Percentiles rank a stretch among this genome's conserved stretches.
Evolutionary conservation across 2,113 vertebrate genomes (phyloP).

Genomic region (Sterrhoptilus dennistouni): DNA sequence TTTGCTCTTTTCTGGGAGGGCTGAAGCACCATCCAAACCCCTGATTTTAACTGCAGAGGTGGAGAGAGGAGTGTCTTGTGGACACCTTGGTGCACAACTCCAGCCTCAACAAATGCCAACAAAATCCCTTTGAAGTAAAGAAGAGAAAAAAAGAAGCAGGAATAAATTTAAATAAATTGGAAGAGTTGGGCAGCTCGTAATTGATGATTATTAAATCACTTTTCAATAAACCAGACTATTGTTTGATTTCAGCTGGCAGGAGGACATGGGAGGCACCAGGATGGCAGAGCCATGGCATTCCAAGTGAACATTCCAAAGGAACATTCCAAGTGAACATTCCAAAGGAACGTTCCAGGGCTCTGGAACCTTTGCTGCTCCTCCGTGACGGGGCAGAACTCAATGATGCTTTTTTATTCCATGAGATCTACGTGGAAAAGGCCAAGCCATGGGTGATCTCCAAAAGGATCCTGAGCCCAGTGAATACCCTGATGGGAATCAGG

Average conservation of each 20-base stretch:
- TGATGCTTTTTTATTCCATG: neutral
- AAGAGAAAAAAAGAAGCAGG: neutral
- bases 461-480: neutral
- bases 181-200: neutral
- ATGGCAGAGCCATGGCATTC: neutral
- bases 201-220: neutral
- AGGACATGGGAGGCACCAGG: neutral
- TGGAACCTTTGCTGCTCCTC: neutral
- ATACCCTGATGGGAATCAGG: neutral
- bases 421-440: neutral
- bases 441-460: neutral
- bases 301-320: neutral
- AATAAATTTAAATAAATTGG: neutral
- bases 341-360: neutral
- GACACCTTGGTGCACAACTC: neutral
- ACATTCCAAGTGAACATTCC: neutral
- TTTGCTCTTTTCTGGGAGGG: neutral
- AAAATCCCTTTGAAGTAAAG: neutral
- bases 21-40: neutral
- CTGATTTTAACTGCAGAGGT: neutral
- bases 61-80: neutral
- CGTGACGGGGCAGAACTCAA: rapidly evolving
- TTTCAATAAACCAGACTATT: neutral
- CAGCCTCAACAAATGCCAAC: neutral
- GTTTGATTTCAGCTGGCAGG: neutral